These are phyloP conservation scores for Autographa gamma DNA, from an alignment of 2,888 invertebrate species.

Conservation along the genomic window DNA sequence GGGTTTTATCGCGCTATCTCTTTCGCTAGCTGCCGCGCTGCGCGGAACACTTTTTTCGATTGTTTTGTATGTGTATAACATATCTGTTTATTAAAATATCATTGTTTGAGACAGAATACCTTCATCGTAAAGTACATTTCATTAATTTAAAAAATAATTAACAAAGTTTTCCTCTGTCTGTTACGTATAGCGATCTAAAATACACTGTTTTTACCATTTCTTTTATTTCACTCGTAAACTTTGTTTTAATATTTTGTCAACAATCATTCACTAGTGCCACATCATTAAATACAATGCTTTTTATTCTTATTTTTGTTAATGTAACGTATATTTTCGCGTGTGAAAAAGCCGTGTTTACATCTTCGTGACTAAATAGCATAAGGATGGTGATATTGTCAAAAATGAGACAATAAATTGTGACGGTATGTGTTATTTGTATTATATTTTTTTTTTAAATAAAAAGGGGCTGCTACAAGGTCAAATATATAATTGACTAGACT, in stretches of 20 bases:
- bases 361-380: neutral
- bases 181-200: no score
- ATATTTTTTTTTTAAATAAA: neutral
- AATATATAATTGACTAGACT: no score
- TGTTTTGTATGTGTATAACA: no score
- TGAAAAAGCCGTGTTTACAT: constrained; percentile 1
- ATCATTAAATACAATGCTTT: neutral
- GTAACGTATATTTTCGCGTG: neutral
- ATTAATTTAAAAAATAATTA: no score
- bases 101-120: no score
- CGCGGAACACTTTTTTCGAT: no score
- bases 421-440: neutral
- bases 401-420: neutral
- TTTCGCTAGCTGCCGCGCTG: no score
- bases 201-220: neutral
- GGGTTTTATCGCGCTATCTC: no score
- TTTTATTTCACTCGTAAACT: no score
- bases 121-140: no score
- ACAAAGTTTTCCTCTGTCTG: no score
- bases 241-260: neutral
- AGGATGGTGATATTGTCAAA: neutral
- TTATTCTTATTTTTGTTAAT: constrained; percentile 3
- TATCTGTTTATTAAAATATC: no score
- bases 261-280: neutral
- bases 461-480: neutral